Base-by-base conservation (phyloP, 2,797 vertebrate species). In the Ispidina picta region DNA sequence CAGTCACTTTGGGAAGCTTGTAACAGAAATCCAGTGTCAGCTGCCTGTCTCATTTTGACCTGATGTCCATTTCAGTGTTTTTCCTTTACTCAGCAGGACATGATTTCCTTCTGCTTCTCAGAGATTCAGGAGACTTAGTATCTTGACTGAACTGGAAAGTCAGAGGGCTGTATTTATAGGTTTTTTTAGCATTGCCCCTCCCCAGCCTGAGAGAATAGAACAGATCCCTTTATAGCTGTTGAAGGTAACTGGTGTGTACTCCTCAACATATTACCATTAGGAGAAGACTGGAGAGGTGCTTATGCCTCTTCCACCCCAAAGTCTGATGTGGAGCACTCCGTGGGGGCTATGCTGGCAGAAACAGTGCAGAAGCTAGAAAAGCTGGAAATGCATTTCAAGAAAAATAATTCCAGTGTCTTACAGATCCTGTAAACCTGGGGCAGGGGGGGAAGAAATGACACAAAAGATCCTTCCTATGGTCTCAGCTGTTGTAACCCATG, bases 331-430 rank as follows among this genome's bases (percentile, higher is more conserved):
- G 55, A 74, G 49, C 43, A n/a, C 28, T 58, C 41, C 19, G 35
- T 54, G 64, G 49, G 83, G 48, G 71, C 51, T 78, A 35, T 29
- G 37, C 80, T 49, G 48, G 51, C 90, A 72, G 65, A 69, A 90
- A 86, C 16, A 83, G 71, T 21, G 44, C 83, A 80, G 59, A 92
- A 93, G 83, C 83, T 74, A 92, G 65, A 65, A 90, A 90, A 94
- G 75, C 86, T 82, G 63, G 91, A 92, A 91, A 86, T 29, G 82
- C 58, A 83, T 86, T 78, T 41, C 76, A 87, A 90, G 82, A 86
- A 92, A 91, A 86, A 20, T 9, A 93, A 96, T 94, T 96, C 96
- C 97, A 98, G 96, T 97, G 96, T 97, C 77, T 97, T 72, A 90
- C 15, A 90, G 86, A 93, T 85, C 29, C 76, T 92, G 65, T 92